A percentile compares a stretch with the other conserved stretches of the same genome.
These are phyloP conservation scores for Sturnus vulgaris DNA, from an alignment of 2,113 vertebrate genomes.

Conservation along the genomic window DNA sequence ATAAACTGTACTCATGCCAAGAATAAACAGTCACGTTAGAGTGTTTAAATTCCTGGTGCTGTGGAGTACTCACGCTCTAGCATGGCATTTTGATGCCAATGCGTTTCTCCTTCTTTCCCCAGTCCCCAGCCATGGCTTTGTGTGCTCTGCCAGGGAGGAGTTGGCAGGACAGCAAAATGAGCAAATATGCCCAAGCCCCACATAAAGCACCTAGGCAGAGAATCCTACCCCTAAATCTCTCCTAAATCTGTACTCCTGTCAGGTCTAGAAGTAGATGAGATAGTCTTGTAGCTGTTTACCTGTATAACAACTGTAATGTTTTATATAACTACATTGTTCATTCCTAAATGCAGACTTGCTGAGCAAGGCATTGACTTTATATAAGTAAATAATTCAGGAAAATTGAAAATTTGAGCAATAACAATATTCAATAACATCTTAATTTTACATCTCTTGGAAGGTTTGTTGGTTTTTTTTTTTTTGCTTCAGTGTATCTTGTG, in stretches of 20 bases:
- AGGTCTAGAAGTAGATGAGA: background rate
- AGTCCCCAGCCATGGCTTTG: background rate
- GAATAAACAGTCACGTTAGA: background rate
- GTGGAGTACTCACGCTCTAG: background rate
- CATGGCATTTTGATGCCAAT: background rate
- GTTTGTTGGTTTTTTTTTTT: background rate
- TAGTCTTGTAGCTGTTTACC: background rate
- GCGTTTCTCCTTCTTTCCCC: background rate
- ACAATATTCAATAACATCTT: background rate
- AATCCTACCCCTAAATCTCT: background rate
- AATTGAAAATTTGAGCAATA: background rate
- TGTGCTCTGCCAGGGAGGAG: background rate
- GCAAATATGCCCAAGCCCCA: background rate
- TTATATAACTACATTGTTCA: background rate
- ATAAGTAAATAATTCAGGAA: background rate
- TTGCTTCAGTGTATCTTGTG: background rate
- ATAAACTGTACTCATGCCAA: background rate
- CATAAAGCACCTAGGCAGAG: background rate
- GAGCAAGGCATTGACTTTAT: background rate
- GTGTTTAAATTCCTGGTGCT: constrained; percentile 7
- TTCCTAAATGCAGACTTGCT: background rate
- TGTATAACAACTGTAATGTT: background rate
- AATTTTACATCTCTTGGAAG: background rate
- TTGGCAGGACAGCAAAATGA: background rate
- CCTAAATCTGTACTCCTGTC: background rate